Percentiles rank a stretch among this genome's conserved stretches.
Evolutionary conservation across 2,113 vertebrate species (phyloP).

Genomic region (Thymallus thymallus): DNA sequence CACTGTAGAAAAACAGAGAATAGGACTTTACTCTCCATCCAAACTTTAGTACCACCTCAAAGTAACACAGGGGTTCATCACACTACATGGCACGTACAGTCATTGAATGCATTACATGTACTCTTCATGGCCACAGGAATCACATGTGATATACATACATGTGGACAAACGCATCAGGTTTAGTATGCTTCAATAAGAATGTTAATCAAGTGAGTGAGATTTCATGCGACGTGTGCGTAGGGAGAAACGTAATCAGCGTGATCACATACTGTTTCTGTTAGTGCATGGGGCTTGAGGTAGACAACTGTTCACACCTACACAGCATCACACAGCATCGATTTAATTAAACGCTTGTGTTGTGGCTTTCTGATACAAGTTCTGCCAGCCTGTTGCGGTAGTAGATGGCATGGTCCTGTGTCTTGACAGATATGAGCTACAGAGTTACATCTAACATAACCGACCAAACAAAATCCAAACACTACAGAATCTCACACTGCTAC

Average conservation of each 20-base stretch:
- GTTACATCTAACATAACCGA: no score
- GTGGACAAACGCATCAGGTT: no score
- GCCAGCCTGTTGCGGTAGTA: no score
- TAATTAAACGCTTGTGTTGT: conserved; percentile 33
- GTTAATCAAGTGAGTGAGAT: background rate
- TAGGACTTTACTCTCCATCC: background rate
- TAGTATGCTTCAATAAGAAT: background rate
- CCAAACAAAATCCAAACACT: background rate
- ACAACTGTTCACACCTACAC: conserved; percentile 8
- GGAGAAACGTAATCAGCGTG: background rate
- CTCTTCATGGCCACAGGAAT: no score
- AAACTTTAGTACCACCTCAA: no score
- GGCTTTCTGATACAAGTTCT: no score
- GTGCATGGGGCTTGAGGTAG: background rate
- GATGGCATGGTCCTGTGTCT: no score
- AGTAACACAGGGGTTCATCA: no score
- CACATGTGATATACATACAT: no score
- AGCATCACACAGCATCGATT: conserved; percentile 20
- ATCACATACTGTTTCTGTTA: background rate
- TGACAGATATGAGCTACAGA: no score
- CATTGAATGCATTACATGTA: no score
- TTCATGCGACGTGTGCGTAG: background rate
- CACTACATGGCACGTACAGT: no score
- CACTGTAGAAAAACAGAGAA: conserved; percentile 63
- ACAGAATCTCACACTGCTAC: conserved; percentile 35